Base-by-base conservation (phyloP, 1,140 invertebrate genomes). In the Dendroctonus valens region DNA sequence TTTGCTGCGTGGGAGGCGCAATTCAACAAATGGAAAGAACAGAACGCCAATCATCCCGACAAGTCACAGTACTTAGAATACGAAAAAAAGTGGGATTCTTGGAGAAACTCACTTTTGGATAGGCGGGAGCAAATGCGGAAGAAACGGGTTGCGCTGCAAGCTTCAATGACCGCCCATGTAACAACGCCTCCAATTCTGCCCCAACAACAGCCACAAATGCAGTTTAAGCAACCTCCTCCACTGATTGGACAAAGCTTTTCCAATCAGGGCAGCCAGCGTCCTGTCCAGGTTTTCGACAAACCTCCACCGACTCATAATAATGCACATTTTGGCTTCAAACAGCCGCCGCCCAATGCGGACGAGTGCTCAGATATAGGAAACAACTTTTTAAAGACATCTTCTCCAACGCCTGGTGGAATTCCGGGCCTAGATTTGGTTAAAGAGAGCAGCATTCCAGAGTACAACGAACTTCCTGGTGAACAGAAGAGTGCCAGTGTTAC, bases 1-100 rank as follows among this genome's bases (percentile, higher is more conserved):
- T 93, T 94, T 74, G 84, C 87, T 74, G 87, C 90, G 72, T 94
- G 91, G 91, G 91, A 94, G 78, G 84, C 88, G 68, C 87, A 92
- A 73, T 92, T 93, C 75, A 87, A 90, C 70, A 88, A 88, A 70
- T 94, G 91, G 91, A 91, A 90, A 76, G 83, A 86, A 65, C 89
- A 91, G 73, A 93, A 93, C 81, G 86, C 86, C 15, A 90, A 91
- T 78, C 91, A 94, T 83, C 91, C 91, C 11, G 91, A 93, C 74
- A 91, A 90, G 79, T 85, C 86, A 79, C 89, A 91, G 68, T 92
- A 92, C 74, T 83, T 84, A 44, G 87, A 91, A 67, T 93, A 92
- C 78, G 90, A 92, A 80, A 85, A 88, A 41, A 91, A 91, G 73
- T 93, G 91, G 85, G 88, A 90, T 72, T 84, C 87, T 42, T 92